Conservation (phyloP, 2,113 vertebrate genomes). For the Nestor notabilis region DNA sequence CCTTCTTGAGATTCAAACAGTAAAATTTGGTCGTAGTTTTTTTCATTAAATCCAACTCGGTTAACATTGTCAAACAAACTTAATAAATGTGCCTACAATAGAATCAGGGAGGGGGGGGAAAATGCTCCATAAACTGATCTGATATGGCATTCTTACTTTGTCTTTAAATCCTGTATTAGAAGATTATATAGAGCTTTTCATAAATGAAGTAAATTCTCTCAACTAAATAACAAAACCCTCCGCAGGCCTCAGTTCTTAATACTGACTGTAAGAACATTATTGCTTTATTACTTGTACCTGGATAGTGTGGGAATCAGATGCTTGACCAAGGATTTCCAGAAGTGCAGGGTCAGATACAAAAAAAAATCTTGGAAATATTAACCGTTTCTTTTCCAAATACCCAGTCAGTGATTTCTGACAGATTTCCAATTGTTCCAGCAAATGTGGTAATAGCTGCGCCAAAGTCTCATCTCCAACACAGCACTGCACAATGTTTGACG, state of each 20-base stretch:
- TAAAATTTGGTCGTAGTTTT: slow-evolving; percentile 75
- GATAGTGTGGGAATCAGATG: slow-evolving; percentile 84
- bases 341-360: slow-evolving; percentile 83
- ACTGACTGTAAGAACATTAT: neutral
- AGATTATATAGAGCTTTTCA: neutral
- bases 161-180: neutral
- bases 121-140: neutral
- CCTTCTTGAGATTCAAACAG: slow-evolving; percentile 77
- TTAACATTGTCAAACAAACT: slow-evolving; percentile 78
- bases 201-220: neutral
- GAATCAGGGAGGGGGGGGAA: neutral
- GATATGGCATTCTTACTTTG: neutral
- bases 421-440: slow-evolving; percentile 82
- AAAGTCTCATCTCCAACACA: slow-evolving; percentile 86
- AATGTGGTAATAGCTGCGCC: slow-evolving; percentile 77
- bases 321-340: slow-evolving; percentile 84
- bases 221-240: neutral
- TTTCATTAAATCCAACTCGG: slow-evolving; percentile 72
- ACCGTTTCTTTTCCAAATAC: slow-evolving; percentile 82
- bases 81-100: slow-evolving; percentile 69
- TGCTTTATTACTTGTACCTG: slow-evolving; percentile 69
- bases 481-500: slow-evolving; percentile 80
- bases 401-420: slow-evolving; percentile 83
- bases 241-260: neutral
- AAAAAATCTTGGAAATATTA: slow-evolving; percentile 83